Conservation (phyloP, 2,113 vertebrate species). For the Pao palembangensis region DNA sequence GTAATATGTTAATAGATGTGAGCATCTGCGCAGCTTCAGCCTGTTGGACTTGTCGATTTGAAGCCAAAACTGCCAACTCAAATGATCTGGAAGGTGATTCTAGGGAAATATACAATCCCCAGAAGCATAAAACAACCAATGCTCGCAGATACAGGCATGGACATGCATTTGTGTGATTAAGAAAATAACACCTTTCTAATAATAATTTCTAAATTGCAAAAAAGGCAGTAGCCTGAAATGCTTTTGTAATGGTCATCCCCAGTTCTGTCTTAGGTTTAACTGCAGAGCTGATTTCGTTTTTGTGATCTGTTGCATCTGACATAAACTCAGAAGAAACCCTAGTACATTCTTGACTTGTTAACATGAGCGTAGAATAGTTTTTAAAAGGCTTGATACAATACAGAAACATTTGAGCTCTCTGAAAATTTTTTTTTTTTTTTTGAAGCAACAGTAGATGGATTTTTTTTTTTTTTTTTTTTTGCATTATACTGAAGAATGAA, state of each 20-base stretch:
- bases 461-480: no score
- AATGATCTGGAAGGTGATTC: slow-evolving; percentile 6
- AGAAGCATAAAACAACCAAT: background rate
- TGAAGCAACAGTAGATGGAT: background rate
- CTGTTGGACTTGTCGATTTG: background rate
- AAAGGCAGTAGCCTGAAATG: background rate
- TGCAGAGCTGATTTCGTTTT: slow-evolving; percentile 12
- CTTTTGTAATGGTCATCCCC: background rate
- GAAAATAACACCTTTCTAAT: no score
- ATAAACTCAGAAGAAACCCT: no score
- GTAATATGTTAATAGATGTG: slow-evolving; percentile 34
- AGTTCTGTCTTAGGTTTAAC: slow-evolving; percentile 5
- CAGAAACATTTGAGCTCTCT: background rate
- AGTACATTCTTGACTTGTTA: slow-evolving; percentile 7
- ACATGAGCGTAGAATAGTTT: background rate
- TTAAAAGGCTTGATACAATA: slow-evolving; percentile 17
- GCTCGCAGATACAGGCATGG: background rate
- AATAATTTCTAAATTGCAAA: no score
- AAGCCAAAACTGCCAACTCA: slow-evolving; percentile 3
- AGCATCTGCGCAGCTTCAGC: slow-evolving; percentile 35
- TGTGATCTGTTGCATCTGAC: slow-evolving; percentile 20
- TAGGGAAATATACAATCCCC: background rate
- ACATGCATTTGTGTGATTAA: slow-evolving; percentile 7
- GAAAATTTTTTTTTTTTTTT: background rate
- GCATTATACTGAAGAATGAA: no score